phyloP scores from a whole-genome alignment of 2,113 vertebrate genomes.

The Theristicus caerulescens region DNA sequence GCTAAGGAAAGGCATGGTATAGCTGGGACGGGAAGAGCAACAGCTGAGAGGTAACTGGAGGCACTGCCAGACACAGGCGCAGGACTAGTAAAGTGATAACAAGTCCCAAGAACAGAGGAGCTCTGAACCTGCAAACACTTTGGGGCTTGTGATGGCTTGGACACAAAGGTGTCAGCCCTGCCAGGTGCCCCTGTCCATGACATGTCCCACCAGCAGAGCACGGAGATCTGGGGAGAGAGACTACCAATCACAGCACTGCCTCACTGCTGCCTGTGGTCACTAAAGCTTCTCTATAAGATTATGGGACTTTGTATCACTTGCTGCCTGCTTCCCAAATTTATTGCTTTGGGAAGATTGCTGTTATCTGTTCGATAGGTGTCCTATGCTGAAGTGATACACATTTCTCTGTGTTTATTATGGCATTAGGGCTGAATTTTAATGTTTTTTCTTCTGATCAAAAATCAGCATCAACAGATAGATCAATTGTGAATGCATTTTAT shows the following conservation, averaged over 20 bases:
- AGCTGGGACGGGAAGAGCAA: neutral
- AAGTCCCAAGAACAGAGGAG: neutral
- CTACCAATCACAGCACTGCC: rapidly evolving
- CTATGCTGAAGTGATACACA: neutral
- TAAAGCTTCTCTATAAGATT: neutral
- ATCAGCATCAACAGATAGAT: neutral
- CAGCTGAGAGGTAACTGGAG: neutral
- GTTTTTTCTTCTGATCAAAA: neutral
- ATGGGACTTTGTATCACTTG: neutral
- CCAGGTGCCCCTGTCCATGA: neutral
- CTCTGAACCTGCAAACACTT: neutral
- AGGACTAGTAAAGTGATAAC: neutral
- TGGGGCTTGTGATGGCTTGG: neutral
- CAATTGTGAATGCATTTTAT: neutral
- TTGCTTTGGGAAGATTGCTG: neutral
- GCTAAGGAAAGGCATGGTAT: neutral
- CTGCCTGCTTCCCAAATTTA: neutral
- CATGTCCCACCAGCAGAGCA: neutral
- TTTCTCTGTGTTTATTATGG: neutral
- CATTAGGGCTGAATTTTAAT: neutral
- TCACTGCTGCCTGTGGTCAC: neutral
- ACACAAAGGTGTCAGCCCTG: neutral
- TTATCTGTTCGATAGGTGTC: neutral
- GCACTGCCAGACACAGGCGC: neutral
- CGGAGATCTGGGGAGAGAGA: neutral